Conservation (phyloP, 2,797 vertebrate species). For the Semaprochilodus insignis region DNA sequence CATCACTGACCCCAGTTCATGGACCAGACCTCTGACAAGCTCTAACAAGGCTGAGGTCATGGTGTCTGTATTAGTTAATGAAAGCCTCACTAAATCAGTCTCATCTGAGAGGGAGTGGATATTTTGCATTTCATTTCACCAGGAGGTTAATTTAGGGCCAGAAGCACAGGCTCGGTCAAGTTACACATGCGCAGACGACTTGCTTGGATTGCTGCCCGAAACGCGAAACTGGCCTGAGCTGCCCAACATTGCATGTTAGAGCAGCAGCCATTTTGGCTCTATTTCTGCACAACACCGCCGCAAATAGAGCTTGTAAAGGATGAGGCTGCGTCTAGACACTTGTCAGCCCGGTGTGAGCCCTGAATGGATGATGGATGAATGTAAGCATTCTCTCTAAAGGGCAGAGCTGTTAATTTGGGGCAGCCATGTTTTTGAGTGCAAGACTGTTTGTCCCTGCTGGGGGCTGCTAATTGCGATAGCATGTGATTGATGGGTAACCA, state of each 20-base stretch:
- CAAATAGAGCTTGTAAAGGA: conserved; percentile 58
- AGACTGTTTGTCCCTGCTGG: conserved; percentile 18
- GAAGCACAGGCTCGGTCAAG: conserved; percentile 68
- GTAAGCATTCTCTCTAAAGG: conserved; percentile 50
- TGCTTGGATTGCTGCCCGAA: conserved; percentile 47
- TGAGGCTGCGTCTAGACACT: conserved; percentile 58
- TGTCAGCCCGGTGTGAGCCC: conserved; percentile 19
- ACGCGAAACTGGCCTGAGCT: conserved; percentile 61
- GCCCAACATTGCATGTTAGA: conserved; percentile 50
- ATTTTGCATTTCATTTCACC: conserved; percentile 76
- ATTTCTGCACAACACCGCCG: conserved; percentile 48
- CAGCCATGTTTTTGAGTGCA: conserved; percentile 13
- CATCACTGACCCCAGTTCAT: background rate
- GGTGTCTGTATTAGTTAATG: conserved; percentile 73
- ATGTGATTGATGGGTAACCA: conserved; percentile 27
- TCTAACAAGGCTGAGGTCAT: conserved; percentile 78
- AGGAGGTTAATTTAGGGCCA: conserved; percentile 80
- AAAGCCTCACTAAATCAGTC: conserved; percentile 70
- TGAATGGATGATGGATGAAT: conserved; percentile 45
- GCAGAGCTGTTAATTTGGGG: conserved; percentile 47
- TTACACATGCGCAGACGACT: conserved; percentile 65
- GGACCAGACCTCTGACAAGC: conserved; percentile 64
- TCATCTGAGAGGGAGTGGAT: conserved; percentile 67
- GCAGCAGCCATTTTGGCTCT: conserved; percentile 44
- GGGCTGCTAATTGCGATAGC: conserved; percentile 43